A percentile compares a stretch with the other conserved stretches of the same genome.
Evolutionary conservation across 2,797 vertebrate genomes (phyloP).

Genomic region (Melanogrammus aeglefinus): DNA sequence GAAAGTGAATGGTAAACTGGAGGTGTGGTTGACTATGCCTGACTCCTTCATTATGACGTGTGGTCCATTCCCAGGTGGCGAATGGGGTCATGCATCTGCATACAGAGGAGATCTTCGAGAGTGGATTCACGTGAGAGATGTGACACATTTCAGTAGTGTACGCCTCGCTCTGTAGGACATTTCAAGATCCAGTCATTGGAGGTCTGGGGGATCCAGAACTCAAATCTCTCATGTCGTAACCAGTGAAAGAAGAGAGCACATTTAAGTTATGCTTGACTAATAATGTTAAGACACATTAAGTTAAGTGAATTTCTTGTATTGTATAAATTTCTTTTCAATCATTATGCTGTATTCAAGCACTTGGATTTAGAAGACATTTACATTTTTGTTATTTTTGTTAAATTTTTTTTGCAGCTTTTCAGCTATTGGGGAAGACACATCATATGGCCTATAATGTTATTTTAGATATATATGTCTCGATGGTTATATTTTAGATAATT

Average conservation of each 20-base stretch:
- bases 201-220: constrained; percentile 83
- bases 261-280: background rate
- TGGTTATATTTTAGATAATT: background rate
- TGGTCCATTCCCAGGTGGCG: constrained; percentile 72
- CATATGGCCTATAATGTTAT: constrained; percentile 1
- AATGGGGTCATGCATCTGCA: constrained; percentile 76
- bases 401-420: background rate
- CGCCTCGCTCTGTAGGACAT: constrained; percentile 77
- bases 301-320: background rate
- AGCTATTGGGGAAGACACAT: background rate
- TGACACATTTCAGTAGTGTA: constrained; percentile 83
- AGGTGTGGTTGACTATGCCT: constrained; percentile 15
- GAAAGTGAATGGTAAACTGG: background rate
- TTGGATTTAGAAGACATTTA: background rate
- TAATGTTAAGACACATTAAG: background rate
- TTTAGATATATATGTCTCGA: background rate
- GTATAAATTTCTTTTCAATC: background rate
- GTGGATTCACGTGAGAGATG: constrained; percentile 75
- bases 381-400: background rate
- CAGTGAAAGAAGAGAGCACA: constrained; percentile 21
- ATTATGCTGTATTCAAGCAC: background rate
- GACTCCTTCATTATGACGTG: background rate
- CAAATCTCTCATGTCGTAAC: constrained; percentile 49
- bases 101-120: constrained; percentile 70
- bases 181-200: constrained; percentile 84